Evolutionary conservation across 2,113 vertebrate species (phyloP).

Genomic region (Microtus ochrogaster): DNA sequence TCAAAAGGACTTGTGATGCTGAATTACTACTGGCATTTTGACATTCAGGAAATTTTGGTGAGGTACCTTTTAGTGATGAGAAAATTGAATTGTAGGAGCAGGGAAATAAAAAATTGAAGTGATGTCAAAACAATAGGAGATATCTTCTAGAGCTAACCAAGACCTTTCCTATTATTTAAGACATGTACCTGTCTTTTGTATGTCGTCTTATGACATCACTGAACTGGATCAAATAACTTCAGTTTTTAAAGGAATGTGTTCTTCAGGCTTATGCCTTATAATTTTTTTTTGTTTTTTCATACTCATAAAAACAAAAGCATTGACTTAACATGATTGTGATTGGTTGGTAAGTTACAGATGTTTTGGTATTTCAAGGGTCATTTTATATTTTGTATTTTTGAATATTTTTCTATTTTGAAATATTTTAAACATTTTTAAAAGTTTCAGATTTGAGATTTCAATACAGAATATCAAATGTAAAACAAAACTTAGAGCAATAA

Average conservation of each 20-base stretch:
- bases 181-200: not conserved
- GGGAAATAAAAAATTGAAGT: slow-evolving; percentile 49
- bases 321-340: not conserved
- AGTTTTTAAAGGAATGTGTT: not conserved
- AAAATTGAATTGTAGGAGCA: not conserved
- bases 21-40: slow-evolving; percentile 58
- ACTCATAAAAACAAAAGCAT: not conserved
- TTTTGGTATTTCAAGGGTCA: not conserved
- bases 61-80: not conserved
- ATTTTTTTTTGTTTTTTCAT: not conserved
- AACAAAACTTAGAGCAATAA: not conserved
- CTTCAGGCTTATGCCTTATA: not conserved
- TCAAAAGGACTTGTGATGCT: slow-evolving; percentile 64
- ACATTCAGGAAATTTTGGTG: slow-evolving; percentile 50
- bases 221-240: not conserved
- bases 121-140: slow-evolving; percentile 29
- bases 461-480: slow-evolving; percentile 5
- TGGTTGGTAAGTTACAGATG: not conserved
- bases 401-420: not conserved
- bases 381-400: not conserved
- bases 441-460: not conserved
- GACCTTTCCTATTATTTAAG: not conserved
- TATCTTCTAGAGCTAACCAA: not conserved
- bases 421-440: not conserved
- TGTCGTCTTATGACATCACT: not conserved